phyloP scores from a whole-genome alignment of 2,888 invertebrate species.

The Chouioia cunea region DNA sequence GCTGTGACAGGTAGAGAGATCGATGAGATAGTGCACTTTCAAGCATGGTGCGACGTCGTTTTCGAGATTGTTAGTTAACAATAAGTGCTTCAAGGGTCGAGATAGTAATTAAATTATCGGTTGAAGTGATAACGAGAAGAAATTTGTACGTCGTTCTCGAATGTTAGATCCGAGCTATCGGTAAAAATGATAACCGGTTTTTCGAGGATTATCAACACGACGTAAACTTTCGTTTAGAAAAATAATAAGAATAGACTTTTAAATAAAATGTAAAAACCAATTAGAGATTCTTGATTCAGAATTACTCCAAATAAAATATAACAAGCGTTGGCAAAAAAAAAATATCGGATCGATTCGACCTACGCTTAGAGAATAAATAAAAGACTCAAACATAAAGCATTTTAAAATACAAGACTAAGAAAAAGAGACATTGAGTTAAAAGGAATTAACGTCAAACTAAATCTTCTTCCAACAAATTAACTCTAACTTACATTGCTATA shows the following conservation, averaged over 20 bases:
- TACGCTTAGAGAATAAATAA: not conserved
- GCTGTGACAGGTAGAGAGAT: constrained; percentile 11
- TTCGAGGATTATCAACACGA: no score
- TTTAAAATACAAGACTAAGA: constrained; percentile 7
- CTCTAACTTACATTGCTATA: constrained; percentile 1
- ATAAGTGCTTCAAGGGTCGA: not conserved
- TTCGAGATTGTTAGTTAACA: constrained; percentile 9
- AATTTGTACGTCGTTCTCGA: constrained; percentile 10
- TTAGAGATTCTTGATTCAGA: no score
- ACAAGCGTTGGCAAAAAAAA: no score
- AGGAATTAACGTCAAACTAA: constrained; percentile 25
- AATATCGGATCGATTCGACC: no score
- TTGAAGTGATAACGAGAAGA: not conserved
- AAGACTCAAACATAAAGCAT: not conserved
- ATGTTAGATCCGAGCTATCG: constrained; percentile 21
- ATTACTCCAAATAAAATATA: no score
- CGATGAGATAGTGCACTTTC: not conserved
- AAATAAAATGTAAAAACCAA: no score
- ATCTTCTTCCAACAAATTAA: not conserved
- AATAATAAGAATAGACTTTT: no score
- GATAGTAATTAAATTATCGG: constrained; percentile 9
- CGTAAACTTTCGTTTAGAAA: no score
- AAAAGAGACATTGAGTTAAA: not conserved
- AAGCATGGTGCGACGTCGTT: not conserved
- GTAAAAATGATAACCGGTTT: constrained; percentile 13